A percentile compares a stretch with the other conserved stretches of the same genome.
Evolutionary conservation across 2,797 vertebrate genomes (phyloP).

Genomic region (Gastrophryne carolinensis): DNA sequence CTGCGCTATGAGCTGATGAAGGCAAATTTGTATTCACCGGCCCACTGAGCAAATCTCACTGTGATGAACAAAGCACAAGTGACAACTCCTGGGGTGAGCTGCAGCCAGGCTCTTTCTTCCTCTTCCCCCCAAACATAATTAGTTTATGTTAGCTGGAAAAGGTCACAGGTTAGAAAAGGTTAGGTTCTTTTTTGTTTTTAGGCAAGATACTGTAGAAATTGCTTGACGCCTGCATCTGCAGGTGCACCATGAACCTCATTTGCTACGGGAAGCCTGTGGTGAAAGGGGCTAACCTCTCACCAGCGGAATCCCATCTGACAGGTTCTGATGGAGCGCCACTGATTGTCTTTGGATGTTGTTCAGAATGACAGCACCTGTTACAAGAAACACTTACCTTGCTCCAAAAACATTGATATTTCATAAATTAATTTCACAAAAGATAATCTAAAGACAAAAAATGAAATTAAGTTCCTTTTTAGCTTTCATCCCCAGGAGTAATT

Average conservation of each 20-base stretch:
- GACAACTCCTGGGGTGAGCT: slow-evolving; percentile 73
- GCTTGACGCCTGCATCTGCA: slow-evolving; percentile 80
- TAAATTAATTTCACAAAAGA: no score
- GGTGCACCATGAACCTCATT: slow-evolving; percentile 88
- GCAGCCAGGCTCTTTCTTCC: slow-evolving; percentile 56
- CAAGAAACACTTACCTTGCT: slow-evolving; percentile 60
- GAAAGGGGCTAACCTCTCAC: slow-evolving; percentile 73
- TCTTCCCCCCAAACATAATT: slow-evolving; percentile 81
- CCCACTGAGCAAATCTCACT: slow-evolving; percentile 70
- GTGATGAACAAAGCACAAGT: slow-evolving; percentile 76
- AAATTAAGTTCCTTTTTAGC: no score
- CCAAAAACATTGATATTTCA: no score
- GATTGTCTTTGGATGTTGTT: slow-evolving; percentile 64
- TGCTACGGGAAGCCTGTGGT: slow-evolving; percentile 75
- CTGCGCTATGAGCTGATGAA: slow-evolving; percentile 80
- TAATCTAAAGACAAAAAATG: no score
- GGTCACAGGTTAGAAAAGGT: slow-evolving; percentile 86
- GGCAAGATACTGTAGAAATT: slow-evolving; percentile 90
- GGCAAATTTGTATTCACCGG: slow-evolving; percentile 63
- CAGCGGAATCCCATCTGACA: slow-evolving; percentile 75
- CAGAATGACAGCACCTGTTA: slow-evolving; percentile 64
- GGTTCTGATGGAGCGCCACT: slow-evolving; percentile 75
- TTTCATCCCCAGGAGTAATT: no score
- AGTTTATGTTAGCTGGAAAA: slow-evolving; percentile 96
- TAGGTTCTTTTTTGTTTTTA: slow-evolving; percentile 84